These are phyloP conservation scores for Anticlea derivata DNA, from an alignment of 2,888 invertebrate genomes.

Conservation along the genomic window DNA sequence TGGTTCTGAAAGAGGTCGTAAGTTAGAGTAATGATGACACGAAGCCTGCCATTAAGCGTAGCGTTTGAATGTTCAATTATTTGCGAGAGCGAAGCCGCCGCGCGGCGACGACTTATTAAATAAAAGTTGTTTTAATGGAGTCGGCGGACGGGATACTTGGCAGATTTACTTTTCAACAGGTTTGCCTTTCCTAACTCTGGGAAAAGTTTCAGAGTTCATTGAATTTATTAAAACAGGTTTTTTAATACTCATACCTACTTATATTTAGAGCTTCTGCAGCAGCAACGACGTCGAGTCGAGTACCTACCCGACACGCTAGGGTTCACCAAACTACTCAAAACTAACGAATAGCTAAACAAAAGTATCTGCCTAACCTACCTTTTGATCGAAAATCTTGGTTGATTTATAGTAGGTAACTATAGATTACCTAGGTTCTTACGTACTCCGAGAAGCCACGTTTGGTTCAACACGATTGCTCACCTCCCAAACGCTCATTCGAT, in stretches of 20 bases:
- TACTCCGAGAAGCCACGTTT: not conserved
- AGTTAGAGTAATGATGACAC: not conserved
- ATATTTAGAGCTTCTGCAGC: too few species aligned
- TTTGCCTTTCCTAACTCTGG: not conserved
- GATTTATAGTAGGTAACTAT: too few species aligned
- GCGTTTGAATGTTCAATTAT: slow-evolving; percentile 2
- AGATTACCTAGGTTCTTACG: too few species aligned
- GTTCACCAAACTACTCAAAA: too few species aligned
- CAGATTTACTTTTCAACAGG: slow-evolving; percentile 4
- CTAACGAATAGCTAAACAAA: too few species aligned
- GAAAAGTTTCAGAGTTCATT: not conserved
- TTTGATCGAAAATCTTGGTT: too few species aligned
- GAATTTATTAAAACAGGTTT: too few species aligned
- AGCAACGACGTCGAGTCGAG: too few species aligned
- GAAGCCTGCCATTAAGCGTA: not conserved
- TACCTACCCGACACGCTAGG: too few species aligned
- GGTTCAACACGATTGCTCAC: not conserved
- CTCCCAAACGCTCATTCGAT: not conserved
- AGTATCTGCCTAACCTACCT: too few species aligned
- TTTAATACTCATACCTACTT: too few species aligned
- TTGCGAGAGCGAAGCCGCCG: slow-evolving; percentile 3
- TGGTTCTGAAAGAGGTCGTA: too few species aligned
- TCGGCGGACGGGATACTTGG: not conserved
- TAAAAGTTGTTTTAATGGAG: slow-evolving; percentile 6
- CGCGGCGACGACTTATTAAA: not conserved